Conservation (phyloP, 2,797 vertebrate species). For the Xyrichtys novacula region DNA sequence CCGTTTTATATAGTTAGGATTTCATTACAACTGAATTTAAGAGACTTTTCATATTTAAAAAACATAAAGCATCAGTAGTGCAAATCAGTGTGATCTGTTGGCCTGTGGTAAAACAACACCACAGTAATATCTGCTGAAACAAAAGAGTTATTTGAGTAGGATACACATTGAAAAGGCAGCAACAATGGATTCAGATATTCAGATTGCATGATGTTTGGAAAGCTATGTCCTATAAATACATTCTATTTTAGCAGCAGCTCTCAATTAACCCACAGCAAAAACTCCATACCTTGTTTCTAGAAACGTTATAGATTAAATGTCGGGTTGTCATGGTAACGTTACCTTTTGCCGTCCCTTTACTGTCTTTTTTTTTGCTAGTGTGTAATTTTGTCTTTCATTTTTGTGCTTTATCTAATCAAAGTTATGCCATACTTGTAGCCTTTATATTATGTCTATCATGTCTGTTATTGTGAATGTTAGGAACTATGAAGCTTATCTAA, state of each 20-base stretch:
- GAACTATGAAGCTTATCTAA: slow-evolving; percentile 2
- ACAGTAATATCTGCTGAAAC: not conserved
- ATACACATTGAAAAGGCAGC: slow-evolving; percentile 8
- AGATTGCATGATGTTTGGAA: not conserved
- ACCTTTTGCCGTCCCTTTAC: not conserved
- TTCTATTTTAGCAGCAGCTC: not conserved
- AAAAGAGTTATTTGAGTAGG: not conserved
- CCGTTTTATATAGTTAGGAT: slow-evolving; percentile 22
- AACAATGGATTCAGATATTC: slow-evolving; percentile 1
- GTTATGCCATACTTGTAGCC: not conserved
- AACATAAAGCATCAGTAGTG: slow-evolving; percentile 28
- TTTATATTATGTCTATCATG: too few species aligned
- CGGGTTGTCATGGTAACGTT: slow-evolving; percentile 2
- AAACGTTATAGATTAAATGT: slow-evolving; percentile 2
- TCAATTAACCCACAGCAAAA: not conserved
- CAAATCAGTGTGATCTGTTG: slow-evolving; percentile 30
- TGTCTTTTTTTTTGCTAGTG: not conserved
- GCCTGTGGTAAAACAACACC: not conserved
- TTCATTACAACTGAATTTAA: slow-evolving; percentile 32
- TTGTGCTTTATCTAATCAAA: not conserved
- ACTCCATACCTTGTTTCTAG: not conserved
- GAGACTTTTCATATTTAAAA: slow-evolving; percentile 20
- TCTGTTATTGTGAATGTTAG: not conserved
- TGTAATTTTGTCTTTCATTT: not conserved
- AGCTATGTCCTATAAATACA: not conserved